phyloP scores from a whole-genome alignment of 2,113 vertebrate species.

The Eclectus roratus region DNA sequence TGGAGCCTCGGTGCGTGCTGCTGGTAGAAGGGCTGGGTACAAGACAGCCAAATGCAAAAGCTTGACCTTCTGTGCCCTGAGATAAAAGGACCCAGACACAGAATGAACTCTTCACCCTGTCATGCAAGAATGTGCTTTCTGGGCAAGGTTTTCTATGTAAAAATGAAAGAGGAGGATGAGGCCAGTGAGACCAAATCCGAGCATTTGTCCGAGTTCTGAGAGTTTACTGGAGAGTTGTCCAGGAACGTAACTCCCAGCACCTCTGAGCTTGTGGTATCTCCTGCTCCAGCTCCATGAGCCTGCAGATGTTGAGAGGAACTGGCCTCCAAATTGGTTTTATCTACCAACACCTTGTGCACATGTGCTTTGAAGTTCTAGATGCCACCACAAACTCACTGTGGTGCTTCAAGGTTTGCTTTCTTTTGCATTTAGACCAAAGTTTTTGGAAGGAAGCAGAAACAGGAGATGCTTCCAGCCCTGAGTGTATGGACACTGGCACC shows the following conservation, averaged over 20 bases:
- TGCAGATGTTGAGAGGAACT: not conserved
- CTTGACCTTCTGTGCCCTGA: not conserved
- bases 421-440: not conserved
- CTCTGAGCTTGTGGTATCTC: not conserved
- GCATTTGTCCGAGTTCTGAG: not conserved
- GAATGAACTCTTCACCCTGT: not conserved
- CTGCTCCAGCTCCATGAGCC: not conserved
- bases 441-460: not conserved
- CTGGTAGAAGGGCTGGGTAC: not conserved
- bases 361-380: not conserved
- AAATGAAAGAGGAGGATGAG: not conserved
- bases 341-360: not conserved
- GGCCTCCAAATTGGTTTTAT: not conserved
- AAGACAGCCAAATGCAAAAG: not conserved
- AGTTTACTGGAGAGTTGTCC: not conserved
- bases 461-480: accelerated
- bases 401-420: not conserved
- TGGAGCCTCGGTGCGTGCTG: accelerated
- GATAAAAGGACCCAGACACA: not conserved
- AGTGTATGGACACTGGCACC: not conserved
- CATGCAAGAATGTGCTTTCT: not conserved
- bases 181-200: not conserved
- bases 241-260: not conserved
- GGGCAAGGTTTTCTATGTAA: not conserved
- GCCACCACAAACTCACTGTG: not conserved